Evolutionary conservation across 1,140 invertebrate genomes (phyloP), one percentile per base, ranked within the genome.

Genomic region (Helicoverpa armigera): DNA sequence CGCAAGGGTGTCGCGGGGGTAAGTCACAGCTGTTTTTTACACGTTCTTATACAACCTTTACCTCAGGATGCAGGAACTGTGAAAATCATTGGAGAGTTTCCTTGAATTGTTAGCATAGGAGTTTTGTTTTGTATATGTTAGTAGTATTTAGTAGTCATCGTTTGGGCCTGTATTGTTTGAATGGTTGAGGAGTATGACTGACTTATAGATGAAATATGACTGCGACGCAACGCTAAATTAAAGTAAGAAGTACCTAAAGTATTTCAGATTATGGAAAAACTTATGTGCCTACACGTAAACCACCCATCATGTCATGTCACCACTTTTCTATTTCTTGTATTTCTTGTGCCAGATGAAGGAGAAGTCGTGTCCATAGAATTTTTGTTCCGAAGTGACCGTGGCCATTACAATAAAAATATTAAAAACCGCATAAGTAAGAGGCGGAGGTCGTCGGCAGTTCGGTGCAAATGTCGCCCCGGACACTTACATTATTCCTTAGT

Each of bases 371-470:
- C 86, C 78, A 88, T 63, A 16, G 72, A 79, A 85, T 81, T 82
- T 58, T 60, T 88, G 82, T 88, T 48, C 90, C 75, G 23, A 67
- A 83, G 81, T 89, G 90, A 88, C 88, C 87, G 87, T 84, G 83
- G 82, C 88, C 83, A 94, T 93, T 94, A 90, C 93, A 94, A 95
- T 95, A 95, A 94, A 94, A 95, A 94, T 94, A 94, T 94, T 94
- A 94, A 94, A 94, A 94, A 94, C 92, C 92, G 91, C 91, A 94
- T 94, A 94, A 94, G 93, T 94, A 94, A 94, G 91, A 93, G 91
- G 87, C 88, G 88, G 89, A 94, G 93, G 93, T 94, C 92, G 90
- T 54, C 89, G 91, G 92, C 91, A 91, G 92, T 94, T 94, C 89
- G 87, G 93, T 88, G 91, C 93, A 94, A 94, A 94, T 94, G 93